Evolutionary conservation across 2,113 vertebrate species (phyloP).

Genomic region (Brachypteracias leptosomus): DNA sequence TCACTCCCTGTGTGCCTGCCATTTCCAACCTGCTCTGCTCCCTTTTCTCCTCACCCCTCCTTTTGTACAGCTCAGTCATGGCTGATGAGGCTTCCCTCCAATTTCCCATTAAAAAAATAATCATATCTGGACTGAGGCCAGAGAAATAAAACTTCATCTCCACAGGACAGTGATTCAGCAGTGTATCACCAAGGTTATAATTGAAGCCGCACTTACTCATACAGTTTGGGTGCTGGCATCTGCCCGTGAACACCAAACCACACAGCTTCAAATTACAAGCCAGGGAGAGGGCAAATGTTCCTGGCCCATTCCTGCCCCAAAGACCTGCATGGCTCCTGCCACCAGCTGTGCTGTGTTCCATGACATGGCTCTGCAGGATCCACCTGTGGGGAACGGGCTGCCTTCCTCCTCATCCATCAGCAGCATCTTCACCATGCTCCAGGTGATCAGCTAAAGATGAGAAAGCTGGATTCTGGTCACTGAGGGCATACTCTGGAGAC

Average conservation of each 20-base stretch:
- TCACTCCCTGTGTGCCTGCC: not conserved
- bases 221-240: not conserved
- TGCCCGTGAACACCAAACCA: not conserved
- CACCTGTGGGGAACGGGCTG: not conserved
- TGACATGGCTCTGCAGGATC: not conserved
- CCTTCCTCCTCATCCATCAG: not conserved
- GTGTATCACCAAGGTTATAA: not conserved
- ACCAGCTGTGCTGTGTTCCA: not conserved
- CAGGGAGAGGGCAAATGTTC: not conserved
- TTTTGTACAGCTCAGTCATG: not conserved
- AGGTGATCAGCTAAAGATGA: not conserved
- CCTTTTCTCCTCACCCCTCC: not conserved
- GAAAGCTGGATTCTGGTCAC: not conserved
- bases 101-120: not conserved
- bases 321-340: not conserved
- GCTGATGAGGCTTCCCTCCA: not conserved
- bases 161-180: conserved; percentile 4
- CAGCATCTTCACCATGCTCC: not conserved
- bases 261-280: not conserved
- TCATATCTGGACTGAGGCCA: not conserved
- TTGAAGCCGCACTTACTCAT: not conserved
- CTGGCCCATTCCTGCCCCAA: not conserved
- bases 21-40: not conserved
- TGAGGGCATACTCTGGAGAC: not conserved
- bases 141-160: not conserved